Evolutionary conservation across 1,140 invertebrate genomes (phyloP), one percentile per base, ranked within the genome.

Genomic region (Papilio machaon): DNA sequence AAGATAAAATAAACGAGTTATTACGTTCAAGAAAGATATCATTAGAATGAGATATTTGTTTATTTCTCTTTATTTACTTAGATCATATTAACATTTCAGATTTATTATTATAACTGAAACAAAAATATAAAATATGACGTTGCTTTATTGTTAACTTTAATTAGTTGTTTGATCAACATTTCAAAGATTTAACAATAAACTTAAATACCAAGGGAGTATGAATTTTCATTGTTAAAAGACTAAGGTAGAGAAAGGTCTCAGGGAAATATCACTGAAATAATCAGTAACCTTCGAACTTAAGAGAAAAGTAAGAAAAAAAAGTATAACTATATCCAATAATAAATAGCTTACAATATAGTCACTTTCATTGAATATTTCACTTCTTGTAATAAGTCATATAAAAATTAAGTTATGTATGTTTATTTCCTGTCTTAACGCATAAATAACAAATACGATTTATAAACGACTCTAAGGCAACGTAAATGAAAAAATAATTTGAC

Each of bases 1-100:
- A 82, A 85, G 83, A 87, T 88, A 85, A 85, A 85, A 74, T 35
- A 64, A 80, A 76, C 49, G 73, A 86, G 82, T 85, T 84, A 86
- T 84, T 58, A 67, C 85, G 79, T 82, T 80, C 64, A 84, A 81
- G 83, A 80, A 81, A 82, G 64, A 70, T 70, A 38, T 70, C 9
- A 64, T 23, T 64, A 13, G 13, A 2, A 54, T 64, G 60, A 30
- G 11, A 30, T 64, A 9, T 30, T 64, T 64, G 30, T 67, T 54
- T 54, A 54, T 54, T 54, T 54, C 52, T 13, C 10, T 67, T 35
- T 70, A 70, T 70, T 70, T 70, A 70, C 35, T 35, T 70, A 35
- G 35, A 70, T 30, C 30, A 38, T 30, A 70, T 70, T 70, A 70
- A 70, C 35, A 70, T 15, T 70, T 70, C 64, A 70, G 13, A 70